Base-by-base conservation (phyloP, 2,888 invertebrate genomes). In the Perithous albicinctus region DNA sequence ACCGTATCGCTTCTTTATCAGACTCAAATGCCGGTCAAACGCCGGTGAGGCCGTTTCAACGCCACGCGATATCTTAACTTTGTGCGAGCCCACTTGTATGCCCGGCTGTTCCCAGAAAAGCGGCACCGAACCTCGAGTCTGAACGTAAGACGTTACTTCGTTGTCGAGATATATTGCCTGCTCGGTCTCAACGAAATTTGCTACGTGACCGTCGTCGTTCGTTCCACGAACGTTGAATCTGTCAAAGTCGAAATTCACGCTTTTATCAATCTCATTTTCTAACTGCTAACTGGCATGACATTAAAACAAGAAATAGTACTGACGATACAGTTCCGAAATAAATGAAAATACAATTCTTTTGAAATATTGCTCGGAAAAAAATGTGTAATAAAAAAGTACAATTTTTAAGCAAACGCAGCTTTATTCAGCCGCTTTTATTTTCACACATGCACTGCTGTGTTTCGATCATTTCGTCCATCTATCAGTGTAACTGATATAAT, bases 131-230 rank as follows among this genome's bases (percentile, higher is more conserved):
- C 99, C 99, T 87, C 99, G 95, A 0, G 98, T 98, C 93, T 98
- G 97, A 10, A 99, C 94, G 91, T 97, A 97, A 5, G 98, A 98
- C 5, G 97, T 95, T 3, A 98, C 95, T 90, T 97, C 96, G 89
- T 98, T 97, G 91, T 99, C 99, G 88, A 98, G 94, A 91, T 96
- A 97, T 87, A 98, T 97, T 15, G 98, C 97, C 94, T 99, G 99
- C 93, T 99, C 99, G 0, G 99, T 99, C 95, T 99, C 99, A 32
- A 99, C 99, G 95, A 99, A 99, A 94, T 99, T 99, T 0, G 99
- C 99, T 15, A 99, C 99, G 94, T 99, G 97, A 0, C 99, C 99
- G 92, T 99, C 98, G 93, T 99, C 99, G 93, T 99, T 99, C 85
- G 97, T 97, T n/a, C 99, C 99, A 85, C 99, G 95, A 0, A 99